phyloP scores from a whole-genome alignment of 2,888 invertebrate genomes.

The Amblyteles armatorius region DNA sequence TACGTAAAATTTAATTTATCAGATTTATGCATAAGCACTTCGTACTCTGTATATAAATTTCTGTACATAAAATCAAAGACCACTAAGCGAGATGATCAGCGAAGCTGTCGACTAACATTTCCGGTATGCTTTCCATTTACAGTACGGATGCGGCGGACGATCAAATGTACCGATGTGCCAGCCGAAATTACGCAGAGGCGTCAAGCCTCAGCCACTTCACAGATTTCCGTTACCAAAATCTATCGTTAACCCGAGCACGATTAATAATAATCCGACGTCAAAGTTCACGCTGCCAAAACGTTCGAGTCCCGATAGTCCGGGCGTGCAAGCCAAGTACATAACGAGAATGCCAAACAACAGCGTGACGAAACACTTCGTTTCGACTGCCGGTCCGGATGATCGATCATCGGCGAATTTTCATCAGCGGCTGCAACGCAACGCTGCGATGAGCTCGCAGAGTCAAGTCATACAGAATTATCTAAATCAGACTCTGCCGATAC shows the following conservation, averaged over 20 bases:
- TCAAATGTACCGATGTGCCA: constrained; percentile 65
- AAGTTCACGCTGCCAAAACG: constrained; percentile 69
- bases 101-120: background rate
- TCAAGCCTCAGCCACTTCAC: constrained; percentile 67
- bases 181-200: constrained; percentile 69
- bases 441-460: constrained; percentile 70
- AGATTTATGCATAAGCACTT: background rate
- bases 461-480: constrained; percentile 79
- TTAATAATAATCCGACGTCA: constrained; percentile 52
- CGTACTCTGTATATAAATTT: background rate
- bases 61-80: too few relatives aligned
- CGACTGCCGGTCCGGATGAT: constrained; percentile 26
- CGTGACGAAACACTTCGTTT: constrained; percentile 73
- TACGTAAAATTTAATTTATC: too few relatives aligned
- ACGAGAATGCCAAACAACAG: constrained; percentile 74
- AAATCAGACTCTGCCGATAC: constrained; percentile 75
- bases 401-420: constrained; percentile 38
- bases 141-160: constrained; percentile 68
- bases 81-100: too few relatives aligned
- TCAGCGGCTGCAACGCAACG: constrained; percentile 46
- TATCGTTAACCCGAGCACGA: constrained; percentile 1
- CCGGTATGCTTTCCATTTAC: constrained; percentile 61
- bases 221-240: constrained; percentile 61
- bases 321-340: constrained; percentile 71
- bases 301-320: constrained; percentile 71